Base-by-base conservation (phyloP, 2,113 vertebrate species). In the Sinocyclocheilus grahami region DNA sequence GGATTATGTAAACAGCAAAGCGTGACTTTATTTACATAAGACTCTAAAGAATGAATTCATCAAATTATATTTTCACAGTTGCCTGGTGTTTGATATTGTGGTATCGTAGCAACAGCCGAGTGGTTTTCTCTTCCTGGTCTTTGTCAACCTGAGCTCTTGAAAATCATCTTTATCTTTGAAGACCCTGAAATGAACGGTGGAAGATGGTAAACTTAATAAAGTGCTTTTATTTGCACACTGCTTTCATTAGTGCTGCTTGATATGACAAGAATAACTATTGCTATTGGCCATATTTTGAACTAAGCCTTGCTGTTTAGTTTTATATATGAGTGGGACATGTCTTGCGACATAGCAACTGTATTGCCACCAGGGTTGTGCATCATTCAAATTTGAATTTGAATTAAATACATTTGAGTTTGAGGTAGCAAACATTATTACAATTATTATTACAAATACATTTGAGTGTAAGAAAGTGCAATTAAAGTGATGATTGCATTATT, bases 51-150 rank as follows among this genome's bases (percentile, higher is more conserved):
- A 85, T 86, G 84, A 0, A 87, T 90, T 86, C 84, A 75, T 87
- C 82, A 55, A 83, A 85, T 87, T 83, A 78, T 51, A 20, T 72
- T 74, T 33, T 80, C 13, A 30, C 33, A 48, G 22, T 82, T 33
- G 46, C 18, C n/a, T 81, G 7, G 24, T 22, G 30, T 83, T 71
- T 83, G 67, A 83, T 83, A 72, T 55, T 55, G 46, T 39, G 79
- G 83, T 88, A 75, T 76, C 89, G 67, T 84, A 89, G 89, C 89
- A 88, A 88, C 84, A 39, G 30, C 16, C 10, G 13, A 83, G 81
- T 55, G 62, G 8, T 1, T 46, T 82, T 83, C 46, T 83, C 24
- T 83, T 83, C 14, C 24, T 83, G 27, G 10, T 60, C 77, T 55
- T 71, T 37, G 48, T 72, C 27, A n/a, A 9, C 18, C 18, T 30